Percentiles rank a stretch among this genome's conserved stretches.
Evolutionary conservation across 2,113 vertebrate species (phyloP).

Genomic region (Psilopogon haemacephalus): DNA sequence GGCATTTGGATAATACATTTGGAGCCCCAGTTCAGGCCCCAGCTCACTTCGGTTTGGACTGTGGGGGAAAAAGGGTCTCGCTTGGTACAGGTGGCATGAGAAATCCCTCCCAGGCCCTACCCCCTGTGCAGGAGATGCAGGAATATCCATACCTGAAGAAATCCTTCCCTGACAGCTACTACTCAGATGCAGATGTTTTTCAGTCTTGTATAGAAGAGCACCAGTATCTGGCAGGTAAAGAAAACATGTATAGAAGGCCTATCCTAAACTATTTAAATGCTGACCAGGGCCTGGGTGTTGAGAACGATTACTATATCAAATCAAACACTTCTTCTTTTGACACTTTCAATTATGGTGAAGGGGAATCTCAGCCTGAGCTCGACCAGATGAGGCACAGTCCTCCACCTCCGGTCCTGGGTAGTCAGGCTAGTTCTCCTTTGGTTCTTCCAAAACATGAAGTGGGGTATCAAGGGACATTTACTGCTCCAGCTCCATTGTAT

Average conservation of each 20-base stretch:
- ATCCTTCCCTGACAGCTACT: not conserved
- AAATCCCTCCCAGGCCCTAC: not conserved
- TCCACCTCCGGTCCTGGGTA: not conserved
- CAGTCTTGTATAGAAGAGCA: not conserved
- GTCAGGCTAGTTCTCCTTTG: not conserved
- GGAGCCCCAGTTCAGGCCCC: not conserved
- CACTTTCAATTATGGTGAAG: not conserved
- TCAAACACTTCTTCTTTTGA: not conserved
- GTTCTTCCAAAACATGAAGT: not conserved
- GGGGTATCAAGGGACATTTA: not conserved
- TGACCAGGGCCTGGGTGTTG: not conserved
- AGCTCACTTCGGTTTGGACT: not conserved
- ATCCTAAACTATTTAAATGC: not conserved
- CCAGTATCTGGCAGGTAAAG: slow-evolving; percentile 27
- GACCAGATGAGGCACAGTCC: not conserved
- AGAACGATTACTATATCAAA: not conserved
- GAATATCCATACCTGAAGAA: not conserved
- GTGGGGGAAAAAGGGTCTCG: not conserved
- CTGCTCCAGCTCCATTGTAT: not conserved
- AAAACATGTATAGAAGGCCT: not conserved
- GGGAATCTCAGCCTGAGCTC: not conserved
- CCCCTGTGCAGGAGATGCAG: not conserved
- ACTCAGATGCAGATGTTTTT: not conserved
- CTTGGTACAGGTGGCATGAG: not conserved
- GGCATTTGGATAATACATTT: not conserved